Base-by-base conservation (phyloP, 2,797 vertebrate species). In the Galaxias olidus region DNA sequence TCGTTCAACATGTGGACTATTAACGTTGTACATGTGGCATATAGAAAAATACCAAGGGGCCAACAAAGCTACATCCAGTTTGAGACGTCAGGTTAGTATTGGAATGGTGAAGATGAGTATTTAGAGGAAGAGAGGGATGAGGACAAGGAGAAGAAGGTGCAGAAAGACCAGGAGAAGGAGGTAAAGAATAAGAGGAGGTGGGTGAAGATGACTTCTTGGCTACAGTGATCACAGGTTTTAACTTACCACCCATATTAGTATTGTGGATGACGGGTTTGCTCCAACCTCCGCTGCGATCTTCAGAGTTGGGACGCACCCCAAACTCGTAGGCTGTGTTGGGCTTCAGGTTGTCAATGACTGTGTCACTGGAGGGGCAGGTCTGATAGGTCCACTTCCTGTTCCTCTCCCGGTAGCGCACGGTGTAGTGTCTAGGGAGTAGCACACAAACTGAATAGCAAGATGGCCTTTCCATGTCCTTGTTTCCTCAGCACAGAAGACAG, bases 341-440 rank as follows among this genome's bases (percentile, higher is more conserved):
- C 77, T 94, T 98, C 61, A 99, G 88, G 68, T 95, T 92, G 61
- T 98, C 96, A 44, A 99, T 92, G 68, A 98, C 93, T 0, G 94
- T 97, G 84, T 96, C 94, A 14, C 93, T 96, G 13, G 94, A 93
- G n/a, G 96, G 96, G 79, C 96, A 98, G 67, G 94, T 94, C 65
- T 98, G 95, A 77, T 96, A 97, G 85, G 92, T 91, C 98, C 97
- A 99, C 71, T 94, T 95, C 85, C 93, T 94, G 84, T 91, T 94
- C 87, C 89, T 82, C 87, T 98, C 96, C 84, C 94, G 93, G 72
- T 96, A 98, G 65, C 96, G 96, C 57, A 93, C 90, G 0, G 86
- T 91, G 74, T 90, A 93, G 68, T 91, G 85, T 71, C 92, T 93
- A 76, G 15, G 43, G 13, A 73, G 66, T 68, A 30, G 13, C 65